phyloP scores from a whole-genome alignment of 2,888 invertebrate species.

The Scaptomyza caliginosa region DNA sequence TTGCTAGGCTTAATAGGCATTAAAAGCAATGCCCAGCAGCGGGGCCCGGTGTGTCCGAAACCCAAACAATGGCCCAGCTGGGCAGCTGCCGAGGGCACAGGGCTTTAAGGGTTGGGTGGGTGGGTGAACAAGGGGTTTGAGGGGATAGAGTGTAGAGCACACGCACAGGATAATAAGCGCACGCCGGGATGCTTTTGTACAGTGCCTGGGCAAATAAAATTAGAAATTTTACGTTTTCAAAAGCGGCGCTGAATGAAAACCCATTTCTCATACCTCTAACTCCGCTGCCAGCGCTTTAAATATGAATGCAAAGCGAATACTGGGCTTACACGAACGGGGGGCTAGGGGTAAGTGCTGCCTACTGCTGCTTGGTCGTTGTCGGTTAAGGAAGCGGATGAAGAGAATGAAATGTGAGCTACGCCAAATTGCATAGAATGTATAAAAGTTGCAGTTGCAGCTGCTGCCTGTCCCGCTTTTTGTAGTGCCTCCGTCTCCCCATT shows the following conservation, averaged over 20 bases:
- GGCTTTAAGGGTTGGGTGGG: neutral
- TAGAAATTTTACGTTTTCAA: constrained; percentile 77
- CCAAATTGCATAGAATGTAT: constrained; percentile 75
- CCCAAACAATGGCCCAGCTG: constrained; percentile 68
- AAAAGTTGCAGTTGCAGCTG: constrained; percentile 77
- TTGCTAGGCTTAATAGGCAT: constrained; percentile 76
- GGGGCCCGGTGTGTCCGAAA: constrained; percentile 47
- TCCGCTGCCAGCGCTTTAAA: constrained; percentile 55
- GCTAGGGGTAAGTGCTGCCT: neutral
- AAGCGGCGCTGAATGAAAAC: constrained; percentile 56
- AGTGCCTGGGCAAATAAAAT: constrained; percentile 73
- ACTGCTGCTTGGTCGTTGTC: too few relatives aligned
- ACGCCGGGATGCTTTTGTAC: constrained; percentile 76
- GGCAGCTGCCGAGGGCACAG: constrained; percentile 20
- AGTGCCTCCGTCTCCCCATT: constrained; percentile 29
- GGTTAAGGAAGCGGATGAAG: constrained; percentile 7
- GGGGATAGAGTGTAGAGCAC: constrained; percentile 21
- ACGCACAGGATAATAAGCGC: constrained; percentile 77
- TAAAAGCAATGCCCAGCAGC: constrained; percentile 74
- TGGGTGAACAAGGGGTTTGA: neutral
- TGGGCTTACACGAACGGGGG: neutral
- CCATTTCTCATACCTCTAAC: constrained; percentile 20
- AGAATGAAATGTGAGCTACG: constrained; percentile 66
- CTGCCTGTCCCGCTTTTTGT: constrained; percentile 36
- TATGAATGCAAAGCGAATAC: constrained; percentile 63